Evolutionary conservation across 2,797 vertebrate genomes (phyloP).

Genomic region (Takifugu ocellatus): DNA sequence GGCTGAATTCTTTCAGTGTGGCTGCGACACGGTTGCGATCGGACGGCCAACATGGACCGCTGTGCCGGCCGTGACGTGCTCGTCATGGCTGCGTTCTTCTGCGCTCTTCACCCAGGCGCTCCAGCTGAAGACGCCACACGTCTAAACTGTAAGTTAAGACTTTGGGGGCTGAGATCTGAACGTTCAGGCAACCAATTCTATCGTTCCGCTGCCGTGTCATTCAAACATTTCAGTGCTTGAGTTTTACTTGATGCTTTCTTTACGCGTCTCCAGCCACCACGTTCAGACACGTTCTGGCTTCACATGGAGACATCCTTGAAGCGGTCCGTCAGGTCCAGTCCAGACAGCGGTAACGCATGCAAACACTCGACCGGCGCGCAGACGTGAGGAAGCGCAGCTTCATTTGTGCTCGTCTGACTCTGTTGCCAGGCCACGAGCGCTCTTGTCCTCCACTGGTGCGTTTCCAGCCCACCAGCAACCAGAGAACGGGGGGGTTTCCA

Average conservation of each 20-base stretch:
- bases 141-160: conserved; percentile 52
- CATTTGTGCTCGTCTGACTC: conserved; percentile 14
- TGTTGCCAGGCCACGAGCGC: conserved; percentile 47
- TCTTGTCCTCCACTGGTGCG: conserved; percentile 44
- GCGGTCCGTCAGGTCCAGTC: conserved; percentile 50
- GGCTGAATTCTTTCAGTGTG: conserved; percentile 18
- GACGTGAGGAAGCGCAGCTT: neutral
- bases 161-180: neutral
- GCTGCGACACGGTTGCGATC: neutral
- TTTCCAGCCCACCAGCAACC: conserved; percentile 72
- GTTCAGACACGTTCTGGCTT: conserved; percentile 52
- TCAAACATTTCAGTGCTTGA: too few species aligned
- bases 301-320: conserved; percentile 63
- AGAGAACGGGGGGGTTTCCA: conserved; percentile 68
- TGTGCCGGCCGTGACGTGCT: conserved; percentile 26
- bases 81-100: conserved; percentile 5
- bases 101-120: conserved; percentile 1
- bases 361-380: too few species aligned
- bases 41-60: neutral
- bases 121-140: conserved; percentile 19
- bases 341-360: conserved; percentile 66
- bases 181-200: too few species aligned
- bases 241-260: neutral
- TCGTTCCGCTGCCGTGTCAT: too few species aligned
- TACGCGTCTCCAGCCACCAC: conserved; percentile 37